phyloP scores from a whole-genome alignment of 2,797 vertebrate genomes.

The Ispidina picta region DNA sequence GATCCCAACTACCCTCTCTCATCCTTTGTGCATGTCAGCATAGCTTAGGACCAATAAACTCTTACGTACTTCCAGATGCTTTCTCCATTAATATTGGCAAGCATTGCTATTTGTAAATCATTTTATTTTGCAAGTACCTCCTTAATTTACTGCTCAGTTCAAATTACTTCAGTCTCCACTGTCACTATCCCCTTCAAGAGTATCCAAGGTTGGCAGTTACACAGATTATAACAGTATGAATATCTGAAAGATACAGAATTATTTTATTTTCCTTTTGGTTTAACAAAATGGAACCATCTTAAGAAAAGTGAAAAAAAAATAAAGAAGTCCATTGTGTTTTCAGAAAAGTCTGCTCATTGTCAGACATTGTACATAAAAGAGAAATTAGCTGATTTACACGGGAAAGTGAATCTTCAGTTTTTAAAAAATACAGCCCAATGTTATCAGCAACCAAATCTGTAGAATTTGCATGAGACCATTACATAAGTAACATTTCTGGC shows the following conservation, averaged over 20 bases:
- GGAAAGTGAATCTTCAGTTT: not conserved
- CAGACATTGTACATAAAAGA: not conserved
- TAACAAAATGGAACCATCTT: not conserved
- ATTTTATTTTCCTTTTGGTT: slow-evolving; percentile 11
- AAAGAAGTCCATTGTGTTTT: not conserved
- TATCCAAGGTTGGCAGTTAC: not conserved
- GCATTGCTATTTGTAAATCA: not conserved
- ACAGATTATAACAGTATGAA: not conserved
- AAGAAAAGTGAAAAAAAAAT: not conserved
- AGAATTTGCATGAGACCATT: slow-evolving; percentile 19
- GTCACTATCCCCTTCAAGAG: not conserved
- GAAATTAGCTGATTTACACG: not conserved
- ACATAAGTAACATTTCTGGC: not conserved
- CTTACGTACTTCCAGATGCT: not conserved
- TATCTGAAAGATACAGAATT: not conserved
- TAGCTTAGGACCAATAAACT: not conserved
- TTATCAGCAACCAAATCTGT: not conserved
- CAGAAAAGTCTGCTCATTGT: not conserved
- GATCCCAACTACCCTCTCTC: not conserved
- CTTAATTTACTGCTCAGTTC: slow-evolving; percentile 1
- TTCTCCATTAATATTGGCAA: not conserved
- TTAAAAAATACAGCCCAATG: not conserved
- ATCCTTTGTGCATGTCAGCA: not conserved
- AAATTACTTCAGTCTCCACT: not conserved
- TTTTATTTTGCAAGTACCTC: not conserved